Percentiles rank a stretch among this genome's conserved stretches.
phyloP scores from a whole-genome alignment of 2,113 vertebrate species.

The Lepidothrix coronata region DNA sequence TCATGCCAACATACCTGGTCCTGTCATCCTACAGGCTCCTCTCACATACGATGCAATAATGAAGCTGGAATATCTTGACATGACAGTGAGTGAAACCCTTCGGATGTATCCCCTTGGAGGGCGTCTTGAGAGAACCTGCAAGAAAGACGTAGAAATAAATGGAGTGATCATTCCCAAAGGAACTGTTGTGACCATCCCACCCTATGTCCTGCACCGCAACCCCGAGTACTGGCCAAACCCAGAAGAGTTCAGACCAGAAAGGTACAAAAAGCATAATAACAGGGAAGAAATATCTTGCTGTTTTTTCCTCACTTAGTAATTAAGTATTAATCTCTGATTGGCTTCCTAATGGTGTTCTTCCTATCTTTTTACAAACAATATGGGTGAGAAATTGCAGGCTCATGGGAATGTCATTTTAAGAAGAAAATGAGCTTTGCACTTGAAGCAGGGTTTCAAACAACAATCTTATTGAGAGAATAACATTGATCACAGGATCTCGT shows the following conservation, averaged over 20 bases:
- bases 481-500: neutral
- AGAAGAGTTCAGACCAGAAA: constrained; percentile 84
- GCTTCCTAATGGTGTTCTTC: constrained; percentile 20
- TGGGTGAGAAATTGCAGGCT: neutral
- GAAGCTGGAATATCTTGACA: constrained; percentile 84
- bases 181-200: constrained; percentile 67
- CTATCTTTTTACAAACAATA: constrained; percentile 9
- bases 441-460: neutral
- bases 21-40: neutral
- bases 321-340: constrained; percentile 40
- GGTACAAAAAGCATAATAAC: constrained; percentile 61
- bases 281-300: neutral
- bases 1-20: neutral
- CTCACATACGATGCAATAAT: constrained; percentile 73
- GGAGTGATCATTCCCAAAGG: constrained; percentile 82
- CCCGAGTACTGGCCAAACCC: constrained; percentile 79
- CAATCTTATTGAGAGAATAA: neutral
- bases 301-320: neutral
- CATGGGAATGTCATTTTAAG: neutral
- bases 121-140: constrained; percentile 79
- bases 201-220: constrained; percentile 58
- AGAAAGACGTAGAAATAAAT: constrained; percentile 77
- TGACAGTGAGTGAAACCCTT: constrained; percentile 76
- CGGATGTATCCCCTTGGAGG: constrained; percentile 73
- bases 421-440: neutral